These are phyloP conservation scores for Semnornis frantzii DNA, from an alignment of 2,113 vertebrate species.

Conservation along the genomic window DNA sequence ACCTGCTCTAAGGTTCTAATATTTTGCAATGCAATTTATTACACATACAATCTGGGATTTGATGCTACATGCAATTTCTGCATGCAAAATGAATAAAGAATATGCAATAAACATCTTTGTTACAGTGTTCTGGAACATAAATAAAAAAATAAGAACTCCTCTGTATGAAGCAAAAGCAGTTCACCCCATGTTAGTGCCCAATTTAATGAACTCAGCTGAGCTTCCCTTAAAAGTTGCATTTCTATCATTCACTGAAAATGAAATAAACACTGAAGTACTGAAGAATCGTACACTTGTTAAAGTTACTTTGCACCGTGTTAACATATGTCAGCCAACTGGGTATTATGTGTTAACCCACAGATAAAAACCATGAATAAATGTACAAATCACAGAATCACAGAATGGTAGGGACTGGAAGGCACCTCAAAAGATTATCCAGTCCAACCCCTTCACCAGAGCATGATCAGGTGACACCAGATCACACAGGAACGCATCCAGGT, in stretches of 20 bases:
- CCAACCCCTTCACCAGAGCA: no score
- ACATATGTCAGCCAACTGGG: background rate
- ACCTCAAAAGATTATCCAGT: no score
- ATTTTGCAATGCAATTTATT: background rate
- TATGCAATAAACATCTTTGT: background rate
- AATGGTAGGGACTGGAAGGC: no score
- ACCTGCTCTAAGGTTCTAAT: background rate
- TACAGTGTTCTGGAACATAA: background rate
- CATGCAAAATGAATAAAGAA: background rate
- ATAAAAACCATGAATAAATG: background rate
- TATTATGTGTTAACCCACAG: background rate
- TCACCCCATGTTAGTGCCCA: background rate
- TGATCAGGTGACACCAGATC: no score
- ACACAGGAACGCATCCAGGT: no score
- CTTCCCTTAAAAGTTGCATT: background rate
- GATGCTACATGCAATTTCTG: background rate
- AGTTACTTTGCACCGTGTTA: background rate
- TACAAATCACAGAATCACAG: background rate
- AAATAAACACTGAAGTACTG: background rate
- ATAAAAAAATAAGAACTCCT: background rate
- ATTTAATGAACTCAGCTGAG: background rate
- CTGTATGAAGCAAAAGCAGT: fast-evolving
- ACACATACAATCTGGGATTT: background rate
- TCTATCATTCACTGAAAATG: background rate
- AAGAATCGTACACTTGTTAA: background rate